Conservation (phyloP, 2,113 vertebrate species). For the Onychorhynchus coronatus region DNA sequence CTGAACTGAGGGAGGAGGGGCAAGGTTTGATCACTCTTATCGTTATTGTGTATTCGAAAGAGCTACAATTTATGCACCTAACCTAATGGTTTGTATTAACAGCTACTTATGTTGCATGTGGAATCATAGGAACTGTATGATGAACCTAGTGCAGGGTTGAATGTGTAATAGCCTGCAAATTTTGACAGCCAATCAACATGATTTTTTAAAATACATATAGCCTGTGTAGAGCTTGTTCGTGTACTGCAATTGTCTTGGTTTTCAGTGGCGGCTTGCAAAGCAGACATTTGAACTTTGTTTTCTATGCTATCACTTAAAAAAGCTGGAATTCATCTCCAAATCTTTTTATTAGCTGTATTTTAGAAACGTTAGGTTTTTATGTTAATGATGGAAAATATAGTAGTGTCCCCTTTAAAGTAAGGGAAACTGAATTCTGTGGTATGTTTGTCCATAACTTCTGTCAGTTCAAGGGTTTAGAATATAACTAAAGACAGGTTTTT, state of each 20-base stretch:
- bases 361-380: not conserved
- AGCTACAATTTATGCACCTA: slow-evolving; percentile 3
- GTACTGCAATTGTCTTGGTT: not conserved
- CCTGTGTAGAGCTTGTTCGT: not conserved
- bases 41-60: not conserved
- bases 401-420: not conserved
- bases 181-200: not conserved
- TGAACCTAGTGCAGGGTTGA: not conserved
- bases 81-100: not conserved
- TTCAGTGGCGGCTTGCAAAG: not conserved
- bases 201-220: not conserved
- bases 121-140: not conserved
- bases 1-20: not conserved
- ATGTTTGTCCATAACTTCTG: not conserved
- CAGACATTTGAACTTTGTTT: not conserved
- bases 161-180: not conserved
- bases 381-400: not conserved
- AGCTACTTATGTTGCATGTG: not conserved
- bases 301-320: not conserved
- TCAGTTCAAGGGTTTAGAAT: not conserved
- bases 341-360: not conserved
- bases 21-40: not conserved
- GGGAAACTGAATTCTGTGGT: not conserved
- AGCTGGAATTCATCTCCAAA: not conserved
- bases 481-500: not conserved